Evolutionary conservation across 2,113 vertebrate species (phyloP), one percentile per base, ranked within the genome.

Genomic region (Limanda limanda): DNA sequence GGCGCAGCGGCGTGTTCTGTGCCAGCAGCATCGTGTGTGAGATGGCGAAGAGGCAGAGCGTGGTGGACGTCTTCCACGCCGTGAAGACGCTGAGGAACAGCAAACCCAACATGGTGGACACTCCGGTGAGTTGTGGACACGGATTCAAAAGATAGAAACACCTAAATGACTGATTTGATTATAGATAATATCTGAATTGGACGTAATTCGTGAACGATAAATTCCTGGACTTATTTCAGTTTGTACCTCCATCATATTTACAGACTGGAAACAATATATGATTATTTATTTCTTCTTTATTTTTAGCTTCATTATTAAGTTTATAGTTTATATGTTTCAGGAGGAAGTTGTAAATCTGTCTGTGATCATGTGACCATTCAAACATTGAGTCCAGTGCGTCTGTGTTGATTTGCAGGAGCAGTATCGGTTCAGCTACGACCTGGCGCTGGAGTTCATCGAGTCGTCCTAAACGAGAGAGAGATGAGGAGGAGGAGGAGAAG

Each of bases 31-130:
- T 99, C 2, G 98, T 98, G 85, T 98, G 98, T 12, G 98, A 99
- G 90, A 99, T 99, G 97, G 96, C 98, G 7, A 99, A 99, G 88
- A 95, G 98, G 66, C 98, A 99, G 93, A 99, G 97, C 0, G 97
- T 99, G 81, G 97, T 99, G 2, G 98, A 99, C 0, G 96, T 99
- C 81, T 99, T 99, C 93, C 98, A 99, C 0, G 98, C 98, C 0
- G 98, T 99, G 10, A 99, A 99, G 93, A 98, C 97, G 6, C 92
- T 99, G 85, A 90, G 98, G 87, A 99, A 99, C 94, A 99, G 97
- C 84, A 99, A 99, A 59, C 97, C 98, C 59, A 99, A 99, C 94
- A 98, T 99, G 97, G 97, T 99, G 85, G 98, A 99, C 81, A 98
- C 96, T 68, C 97, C 97, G 84, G 98, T 99, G 85, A 96, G 97